Conservation (phyloP, 2,113 vertebrate species). For the Psilopsiagon aymara region DNA sequence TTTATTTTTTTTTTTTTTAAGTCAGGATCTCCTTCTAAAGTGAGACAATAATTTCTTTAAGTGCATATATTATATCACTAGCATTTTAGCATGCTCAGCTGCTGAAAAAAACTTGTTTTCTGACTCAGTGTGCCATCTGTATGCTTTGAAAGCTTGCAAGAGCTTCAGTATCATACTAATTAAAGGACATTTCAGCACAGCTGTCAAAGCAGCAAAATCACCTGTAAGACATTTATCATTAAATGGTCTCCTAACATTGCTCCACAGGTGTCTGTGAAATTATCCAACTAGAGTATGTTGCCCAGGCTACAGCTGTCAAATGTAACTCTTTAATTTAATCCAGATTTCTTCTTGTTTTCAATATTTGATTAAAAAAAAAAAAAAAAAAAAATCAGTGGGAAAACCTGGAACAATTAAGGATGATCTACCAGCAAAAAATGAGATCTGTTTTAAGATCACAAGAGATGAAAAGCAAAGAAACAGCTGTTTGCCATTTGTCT, state of each 20-base stretch:
- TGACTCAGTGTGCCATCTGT: not conserved
- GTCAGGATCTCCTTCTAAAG: not conserved
- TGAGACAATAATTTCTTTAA: not conserved
- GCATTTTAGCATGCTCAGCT: not conserved
- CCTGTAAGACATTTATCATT: not conserved
- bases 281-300: not conserved
- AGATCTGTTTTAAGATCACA: not conserved
- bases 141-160: not conserved
- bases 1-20: not conserved
- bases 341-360: not conserved
- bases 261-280: not conserved
- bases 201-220: not conserved
- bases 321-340: not conserved
- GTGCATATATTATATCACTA: not conserved
- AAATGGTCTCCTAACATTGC: not conserved
- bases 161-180: not conserved
- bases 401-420: not conserved
- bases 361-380: not conserved
- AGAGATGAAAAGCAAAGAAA: not conserved
- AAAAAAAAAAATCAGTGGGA: not conserved
- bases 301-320: not conserved
- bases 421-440: not conserved
- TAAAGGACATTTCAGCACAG: not conserved
- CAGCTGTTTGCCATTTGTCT: not conserved
- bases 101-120: not conserved